Evolutionary conservation across 30 jellyfish, hydroid and myxozoan genomes (phyloP), one percentile per base, ranked within the genome.

Genomic region (Hydractinia symbiolongicarpus): DNA sequence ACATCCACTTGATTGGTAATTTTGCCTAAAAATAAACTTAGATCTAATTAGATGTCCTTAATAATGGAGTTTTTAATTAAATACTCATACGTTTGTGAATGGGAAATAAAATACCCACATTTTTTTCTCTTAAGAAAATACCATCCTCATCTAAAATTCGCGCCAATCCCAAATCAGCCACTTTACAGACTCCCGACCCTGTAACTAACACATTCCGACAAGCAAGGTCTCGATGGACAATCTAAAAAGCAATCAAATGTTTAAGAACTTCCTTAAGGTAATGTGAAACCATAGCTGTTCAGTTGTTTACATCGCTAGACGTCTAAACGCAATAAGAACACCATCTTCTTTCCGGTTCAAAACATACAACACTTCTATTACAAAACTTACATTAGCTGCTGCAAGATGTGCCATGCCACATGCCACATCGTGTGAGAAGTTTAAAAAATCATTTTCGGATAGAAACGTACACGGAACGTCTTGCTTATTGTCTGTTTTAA

Each of bases 181-280:
- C 74, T 55, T 75, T 75, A 75, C 83, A 75, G 9, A 17, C 17
- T 16, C 73, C 53, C 30, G 19, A 16, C 19, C 55, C 16, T 8
- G 57, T 16, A 75, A 75, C 74, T 75, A 75, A 75, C 4, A 75
- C 50, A 54, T 75, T 75, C 50, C 83, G 74, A 54, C 83, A 75
- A 51, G 74, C 83, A 44, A 75, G 50, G 17, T 75, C 83, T 50
- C 83, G 83, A 54, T 75, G 83, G 16, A 75, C 73, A 30, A 75
- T 75, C 83, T 75, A 76, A 30, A 6, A 64, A 64, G 19, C 9
- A 13, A 58, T 16, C 17, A 11, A 58, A 58, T 11, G 19, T 58
- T 11, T 58, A 58, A 11, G 69, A 11, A 11, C 19, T 0, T 58
- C 19, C 69, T 58, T 58, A 58, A 58, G 15, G 69, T 58, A 13